Evolutionary conservation across 2,113 vertebrate genomes (phyloP), one percentile per base, ranked within the genome.

Genomic region (Marmota flaviventris): DNA sequence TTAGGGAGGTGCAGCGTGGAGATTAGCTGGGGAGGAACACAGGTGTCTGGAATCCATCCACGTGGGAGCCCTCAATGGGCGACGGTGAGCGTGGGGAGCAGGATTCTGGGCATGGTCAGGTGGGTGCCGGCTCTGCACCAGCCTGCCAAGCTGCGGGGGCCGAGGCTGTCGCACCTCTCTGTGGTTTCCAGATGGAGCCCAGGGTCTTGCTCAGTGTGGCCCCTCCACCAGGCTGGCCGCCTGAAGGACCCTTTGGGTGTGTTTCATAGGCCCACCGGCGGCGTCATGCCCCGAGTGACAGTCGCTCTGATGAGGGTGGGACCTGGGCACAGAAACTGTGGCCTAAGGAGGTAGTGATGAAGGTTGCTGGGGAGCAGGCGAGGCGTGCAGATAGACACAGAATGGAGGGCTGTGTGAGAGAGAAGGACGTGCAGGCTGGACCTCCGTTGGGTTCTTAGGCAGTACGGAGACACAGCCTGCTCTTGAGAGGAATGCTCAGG

Each of bases 301-400:
- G 18, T n/a, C 32, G 27, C 22, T 25, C 27, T 4, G 8, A 9
- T 45, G 2, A 1, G 72, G 7, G 3, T 22, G n/a, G 27, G 39
- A 13, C 18, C 51, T 16, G 11, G 1, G 22, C 18, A 9, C 32
- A 1, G 79, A 17, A 2, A 0, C 17, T 24, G 0, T 0, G 10
- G 18, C 6, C 1, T 0, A 2, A 0, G 1, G 77, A 18, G 77
- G 20, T 0, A 0, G 4, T 2, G 58, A 0, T 32, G 1, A 4
- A 0, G 45, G 70, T 16, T 67, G 1, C 67, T 0, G 45, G 24
- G 32, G 37, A 42, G 56, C 5, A 2, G 22, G 17, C 2, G n/a
- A 29, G 32, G 7, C 1, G 2, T 13, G 17, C 5, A 24, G 61
- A 6, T 61, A 3, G 58, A 20, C 45, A 45, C 45, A 45, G 45